Percentiles rank a stretch among this genome's conserved stretches.
phyloP scores from a whole-genome alignment of 2,888 invertebrate species.

The Lepidochrysops patricia region DNA sequence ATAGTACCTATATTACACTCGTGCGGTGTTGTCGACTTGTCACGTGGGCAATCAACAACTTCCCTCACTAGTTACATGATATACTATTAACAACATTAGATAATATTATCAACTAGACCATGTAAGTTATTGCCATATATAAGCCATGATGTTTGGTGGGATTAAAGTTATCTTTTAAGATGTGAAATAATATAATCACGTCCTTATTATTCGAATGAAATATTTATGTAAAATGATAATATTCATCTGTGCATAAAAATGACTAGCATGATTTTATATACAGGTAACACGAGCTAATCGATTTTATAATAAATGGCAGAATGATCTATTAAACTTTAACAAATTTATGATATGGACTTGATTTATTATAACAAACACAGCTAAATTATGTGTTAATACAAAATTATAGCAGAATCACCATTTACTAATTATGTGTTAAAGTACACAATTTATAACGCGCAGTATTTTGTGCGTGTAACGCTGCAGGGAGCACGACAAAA shows the following conservation, averaged over 20 bases:
- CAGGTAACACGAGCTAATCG: neutral
- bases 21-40: no score
- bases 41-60: no score
- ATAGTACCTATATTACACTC: no score
- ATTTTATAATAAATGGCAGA: constrained; percentile 1
- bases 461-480: neutral
- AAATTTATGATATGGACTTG: constrained; percentile 9
- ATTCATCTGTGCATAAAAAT: neutral
- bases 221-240: no score
- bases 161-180: no score
- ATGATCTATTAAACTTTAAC: constrained; percentile 6
- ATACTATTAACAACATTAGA: no score
- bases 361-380: constrained; percentile 8
- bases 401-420: constrained; percentile 4
- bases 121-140: no score
- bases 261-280: neutral
- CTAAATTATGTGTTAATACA: constrained; percentile 1
- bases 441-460: neutral
- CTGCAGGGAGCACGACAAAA: neutral
- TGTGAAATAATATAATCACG: no score
- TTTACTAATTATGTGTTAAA: neutral
- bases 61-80: no score
- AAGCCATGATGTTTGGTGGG: no score
- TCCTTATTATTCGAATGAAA: neutral
- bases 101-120: no score